Conservation (phyloP, 2,797 vertebrate species). For the Dermochelys coriacea region DNA sequence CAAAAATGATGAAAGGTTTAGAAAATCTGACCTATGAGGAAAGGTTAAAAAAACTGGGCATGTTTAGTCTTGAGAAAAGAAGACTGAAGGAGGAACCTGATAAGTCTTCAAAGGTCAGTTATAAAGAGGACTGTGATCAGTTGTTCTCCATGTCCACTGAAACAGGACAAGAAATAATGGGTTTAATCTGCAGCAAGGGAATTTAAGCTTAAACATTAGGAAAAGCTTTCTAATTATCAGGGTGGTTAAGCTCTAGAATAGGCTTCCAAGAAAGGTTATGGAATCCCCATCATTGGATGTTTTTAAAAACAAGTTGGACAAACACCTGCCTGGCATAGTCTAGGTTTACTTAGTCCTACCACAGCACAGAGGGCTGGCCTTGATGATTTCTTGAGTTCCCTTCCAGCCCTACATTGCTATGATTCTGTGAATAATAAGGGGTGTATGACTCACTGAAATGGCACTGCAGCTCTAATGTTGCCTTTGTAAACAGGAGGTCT, state of each 20-base stretch:
- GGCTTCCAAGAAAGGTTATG: background rate
- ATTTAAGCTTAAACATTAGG: background rate
- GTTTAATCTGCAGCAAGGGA: background rate
- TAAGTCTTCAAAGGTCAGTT: background rate
- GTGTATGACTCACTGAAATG: slow-evolving; percentile 15
- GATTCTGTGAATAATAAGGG: background rate
- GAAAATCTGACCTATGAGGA: background rate
- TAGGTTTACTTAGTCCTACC: background rate
- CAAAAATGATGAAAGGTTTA: background rate
- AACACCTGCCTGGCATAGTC: background rate
- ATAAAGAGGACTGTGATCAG: background rate
- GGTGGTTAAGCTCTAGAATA: background rate
- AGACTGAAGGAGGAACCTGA: background rate
- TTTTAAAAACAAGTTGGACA: background rate
- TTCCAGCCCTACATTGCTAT: background rate
- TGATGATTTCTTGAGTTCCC: background rate
- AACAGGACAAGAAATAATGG: background rate
- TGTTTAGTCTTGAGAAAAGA: background rate
- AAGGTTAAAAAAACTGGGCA: background rate
- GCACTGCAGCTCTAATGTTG: background rate
- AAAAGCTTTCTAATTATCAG: background rate
- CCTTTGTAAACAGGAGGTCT: slow-evolving; percentile 23
- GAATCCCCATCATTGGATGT: background rate
- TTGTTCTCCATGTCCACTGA: background rate
- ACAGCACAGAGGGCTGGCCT: background rate